Evolutionary conservation across 1,140 invertebrate genomes (phyloP).

Genomic region (Leguminivora glycinivorella): DNA sequence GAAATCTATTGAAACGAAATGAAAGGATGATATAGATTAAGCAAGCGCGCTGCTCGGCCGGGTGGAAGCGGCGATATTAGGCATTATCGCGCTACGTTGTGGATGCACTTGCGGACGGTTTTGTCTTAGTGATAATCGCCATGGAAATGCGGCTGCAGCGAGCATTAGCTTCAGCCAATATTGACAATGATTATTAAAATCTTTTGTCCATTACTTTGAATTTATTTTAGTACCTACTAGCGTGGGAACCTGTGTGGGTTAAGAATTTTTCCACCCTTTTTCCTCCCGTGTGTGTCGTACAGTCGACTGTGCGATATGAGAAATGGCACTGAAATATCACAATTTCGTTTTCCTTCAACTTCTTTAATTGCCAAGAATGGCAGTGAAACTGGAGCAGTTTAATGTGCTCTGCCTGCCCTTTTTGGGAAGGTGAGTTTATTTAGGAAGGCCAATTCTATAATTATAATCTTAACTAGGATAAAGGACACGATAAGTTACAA

Average conservation of each 20-base stretch:
- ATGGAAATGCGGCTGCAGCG: constrained; percentile 6
- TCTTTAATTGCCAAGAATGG: too few species aligned
- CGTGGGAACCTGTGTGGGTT: too few species aligned
- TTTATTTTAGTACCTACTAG: too few species aligned
- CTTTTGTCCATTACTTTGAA: neutral
- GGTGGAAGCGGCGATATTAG: constrained; percentile 20
- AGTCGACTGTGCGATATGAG: too few species aligned
- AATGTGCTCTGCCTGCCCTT: too few species aligned
- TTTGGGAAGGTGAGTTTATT: too few species aligned
- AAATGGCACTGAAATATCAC: too few species aligned
- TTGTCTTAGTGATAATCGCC: constrained; percentile 5
- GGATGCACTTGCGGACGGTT: constrained; percentile 17
- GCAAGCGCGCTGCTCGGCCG: constrained; percentile 5
- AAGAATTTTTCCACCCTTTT: too few species aligned
- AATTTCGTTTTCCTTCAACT: too few species aligned
- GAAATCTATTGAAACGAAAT: constrained; percentile 11
- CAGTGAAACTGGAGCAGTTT: too few species aligned
- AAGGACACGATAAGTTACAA: too few species aligned
- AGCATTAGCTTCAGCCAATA: neutral
- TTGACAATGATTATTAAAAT: neutral
- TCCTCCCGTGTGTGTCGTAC: too few species aligned
- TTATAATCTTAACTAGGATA: neutral
- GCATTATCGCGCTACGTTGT: constrained; percentile 16
- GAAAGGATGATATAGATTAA: constrained; percentile 13
- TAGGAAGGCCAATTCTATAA: neutral